These are phyloP conservation scores for Tinamus guttatus DNA, from an alignment of 2,113 vertebrate genomes.

Conservation along the genomic window DNA sequence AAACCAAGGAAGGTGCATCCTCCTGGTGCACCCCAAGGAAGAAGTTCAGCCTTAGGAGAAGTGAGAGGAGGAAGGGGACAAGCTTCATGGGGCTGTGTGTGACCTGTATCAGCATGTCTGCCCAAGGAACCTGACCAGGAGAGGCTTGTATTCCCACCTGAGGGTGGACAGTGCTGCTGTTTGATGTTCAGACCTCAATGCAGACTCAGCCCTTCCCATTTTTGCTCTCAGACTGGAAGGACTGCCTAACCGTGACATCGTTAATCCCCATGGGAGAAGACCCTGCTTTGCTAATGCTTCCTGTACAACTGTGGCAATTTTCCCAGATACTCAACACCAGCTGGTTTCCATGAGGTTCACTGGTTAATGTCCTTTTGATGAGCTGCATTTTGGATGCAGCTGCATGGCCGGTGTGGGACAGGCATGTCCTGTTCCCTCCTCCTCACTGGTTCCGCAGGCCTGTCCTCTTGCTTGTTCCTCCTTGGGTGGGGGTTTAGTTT, in stretches of 20 bases:
- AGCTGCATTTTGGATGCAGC: not conserved
- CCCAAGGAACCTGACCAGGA: not conserved
- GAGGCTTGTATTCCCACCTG: not conserved
- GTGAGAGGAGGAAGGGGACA: not conserved
- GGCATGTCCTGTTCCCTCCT: not conserved
- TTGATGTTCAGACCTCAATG: not conserved
- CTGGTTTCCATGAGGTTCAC: not conserved
- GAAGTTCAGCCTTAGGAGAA: not conserved
- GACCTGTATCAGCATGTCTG: not conserved
- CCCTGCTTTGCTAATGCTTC: not conserved
- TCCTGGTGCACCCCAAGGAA: not conserved
- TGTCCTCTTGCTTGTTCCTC: not conserved
- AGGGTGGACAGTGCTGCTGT: not conserved
- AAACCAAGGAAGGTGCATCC: not conserved
- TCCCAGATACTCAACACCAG: not conserved
- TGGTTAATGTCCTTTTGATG: accelerated
- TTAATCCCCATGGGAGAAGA: not conserved
- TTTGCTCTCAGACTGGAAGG: not conserved
- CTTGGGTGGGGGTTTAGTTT: too few species aligned
- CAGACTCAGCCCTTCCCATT: not conserved
- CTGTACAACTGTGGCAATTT: not conserved
- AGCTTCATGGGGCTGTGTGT: not conserved
- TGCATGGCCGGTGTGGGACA: not conserved
- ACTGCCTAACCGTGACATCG: not conserved
- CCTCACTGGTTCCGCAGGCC: not conserved